Conservation (phyloP, 2,113 vertebrate species). For the Neomonachus schauinslandi region DNA sequence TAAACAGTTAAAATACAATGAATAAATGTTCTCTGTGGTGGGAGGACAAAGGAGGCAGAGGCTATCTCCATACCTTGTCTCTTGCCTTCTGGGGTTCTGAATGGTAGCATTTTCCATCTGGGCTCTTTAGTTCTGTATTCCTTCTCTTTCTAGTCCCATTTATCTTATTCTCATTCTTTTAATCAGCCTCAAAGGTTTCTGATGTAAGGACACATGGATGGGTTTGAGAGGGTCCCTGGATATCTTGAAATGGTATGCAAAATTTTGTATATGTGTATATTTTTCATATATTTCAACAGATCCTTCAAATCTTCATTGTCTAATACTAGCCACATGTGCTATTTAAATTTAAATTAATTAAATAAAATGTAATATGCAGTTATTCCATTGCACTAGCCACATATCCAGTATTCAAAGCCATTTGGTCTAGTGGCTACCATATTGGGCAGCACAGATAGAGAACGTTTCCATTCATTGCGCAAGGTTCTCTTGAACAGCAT, state of each 20-base stretch:
- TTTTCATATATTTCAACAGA: neutral
- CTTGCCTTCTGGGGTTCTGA: neutral
- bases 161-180: neutral
- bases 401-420: neutral
- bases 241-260: neutral
- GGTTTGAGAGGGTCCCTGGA: neutral
- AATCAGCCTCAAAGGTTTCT: neutral
- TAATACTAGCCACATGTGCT: neutral
- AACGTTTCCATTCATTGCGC: neutral
- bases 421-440: neutral
- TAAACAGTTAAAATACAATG: neutral
- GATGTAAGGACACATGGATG: neutral
- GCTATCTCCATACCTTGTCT: neutral
- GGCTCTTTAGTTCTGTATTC: neutral
- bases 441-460: neutral
- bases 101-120: neutral
- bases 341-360: neutral
- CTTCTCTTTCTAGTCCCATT: neutral
- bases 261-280: neutral
- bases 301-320: neutral
- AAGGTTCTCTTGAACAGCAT: neutral
- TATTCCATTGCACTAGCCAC: neutral
- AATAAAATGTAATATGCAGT: neutral
- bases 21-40: neutral
- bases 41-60: neutral